phyloP scores from a whole-genome alignment of 1,140 invertebrate genomes.

The Chrysopa pallens region DNA sequence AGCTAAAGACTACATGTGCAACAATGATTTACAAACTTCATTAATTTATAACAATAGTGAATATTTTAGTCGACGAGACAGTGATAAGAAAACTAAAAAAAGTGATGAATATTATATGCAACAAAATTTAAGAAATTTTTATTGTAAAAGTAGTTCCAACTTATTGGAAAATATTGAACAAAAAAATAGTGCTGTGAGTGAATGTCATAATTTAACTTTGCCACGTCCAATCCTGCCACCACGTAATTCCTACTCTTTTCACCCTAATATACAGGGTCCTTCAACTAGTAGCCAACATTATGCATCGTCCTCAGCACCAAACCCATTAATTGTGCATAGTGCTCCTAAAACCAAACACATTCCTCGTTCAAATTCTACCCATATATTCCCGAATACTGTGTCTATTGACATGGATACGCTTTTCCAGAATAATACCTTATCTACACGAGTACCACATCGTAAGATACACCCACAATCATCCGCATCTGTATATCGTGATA shows the following conservation, averaged over 20 bases:
- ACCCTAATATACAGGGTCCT: slow-evolving; percentile 18
- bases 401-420: not conserved
- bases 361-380: slow-evolving; percentile 30
- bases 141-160: not conserved
- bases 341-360: slow-evolving; percentile 26
- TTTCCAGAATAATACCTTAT: not conserved
- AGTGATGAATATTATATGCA: too few species aligned
- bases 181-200: not conserved
- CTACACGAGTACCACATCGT: not conserved
- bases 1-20: too few species aligned
- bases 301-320: not conserved
- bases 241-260: slow-evolving; percentile 32
- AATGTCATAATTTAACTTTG: slow-evolving; percentile 27
- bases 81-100: slow-evolving; percentile 16
- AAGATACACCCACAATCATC: not conserved
- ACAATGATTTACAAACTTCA: too few species aligned
- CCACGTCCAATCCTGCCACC: slow-evolving; percentile 33
- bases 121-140: not conserved
- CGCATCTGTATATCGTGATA: not conserved
- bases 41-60: too few species aligned
- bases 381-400: slow-evolving; percentile 28
- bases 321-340: slow-evolving; percentile 7
- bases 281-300: not conserved
- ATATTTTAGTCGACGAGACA: too few species aligned
- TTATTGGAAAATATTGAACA: not conserved